Percentiles rank a stretch among this genome's conserved stretches.
phyloP scores from a whole-genome alignment of 2,113 vertebrate genomes.

The Onychostoma macrolepis region DNA sequence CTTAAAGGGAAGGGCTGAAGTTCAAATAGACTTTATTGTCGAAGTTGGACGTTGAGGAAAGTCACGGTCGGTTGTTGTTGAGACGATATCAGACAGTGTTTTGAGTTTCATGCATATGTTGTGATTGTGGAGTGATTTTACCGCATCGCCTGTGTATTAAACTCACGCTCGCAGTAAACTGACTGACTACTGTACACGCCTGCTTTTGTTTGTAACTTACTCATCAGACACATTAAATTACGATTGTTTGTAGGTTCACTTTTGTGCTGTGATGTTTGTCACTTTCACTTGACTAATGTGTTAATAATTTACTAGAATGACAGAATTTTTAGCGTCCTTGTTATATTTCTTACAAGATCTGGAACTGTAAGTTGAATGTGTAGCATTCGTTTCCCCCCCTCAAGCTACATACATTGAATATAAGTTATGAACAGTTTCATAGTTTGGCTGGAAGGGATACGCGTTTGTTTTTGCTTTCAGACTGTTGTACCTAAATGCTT shows the following conservation, averaged over 20 bases:
- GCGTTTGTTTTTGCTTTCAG: constrained; percentile 4
- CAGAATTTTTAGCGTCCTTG: neutral
- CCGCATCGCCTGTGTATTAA: constrained; percentile 22
- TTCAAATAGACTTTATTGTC: neutral
- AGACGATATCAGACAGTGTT: neutral
- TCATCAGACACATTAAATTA: neutral
- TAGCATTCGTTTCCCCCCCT: neutral
- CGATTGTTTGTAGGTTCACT: neutral
- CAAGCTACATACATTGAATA: neutral
- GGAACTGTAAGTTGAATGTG: neutral
- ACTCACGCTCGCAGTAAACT: constrained; percentile 33
- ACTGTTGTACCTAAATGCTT: neutral
- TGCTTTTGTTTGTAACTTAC: neutral
- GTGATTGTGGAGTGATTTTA: constrained; percentile 22
- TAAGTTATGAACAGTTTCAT: neutral
- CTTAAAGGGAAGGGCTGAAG: neutral
- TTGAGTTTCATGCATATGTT: constrained; percentile 20
- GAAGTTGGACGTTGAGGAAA: constrained; percentile 1
- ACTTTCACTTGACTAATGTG: neutral
- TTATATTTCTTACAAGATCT: neutral
- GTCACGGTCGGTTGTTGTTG: neutral
- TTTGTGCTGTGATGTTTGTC: neutral
- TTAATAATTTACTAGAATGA: neutral
- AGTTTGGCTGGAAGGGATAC: neutral
- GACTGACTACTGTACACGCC: neutral